Conservation (phyloP, 2,888 invertebrate species). For the Tetheella fluctuosa region DNA sequence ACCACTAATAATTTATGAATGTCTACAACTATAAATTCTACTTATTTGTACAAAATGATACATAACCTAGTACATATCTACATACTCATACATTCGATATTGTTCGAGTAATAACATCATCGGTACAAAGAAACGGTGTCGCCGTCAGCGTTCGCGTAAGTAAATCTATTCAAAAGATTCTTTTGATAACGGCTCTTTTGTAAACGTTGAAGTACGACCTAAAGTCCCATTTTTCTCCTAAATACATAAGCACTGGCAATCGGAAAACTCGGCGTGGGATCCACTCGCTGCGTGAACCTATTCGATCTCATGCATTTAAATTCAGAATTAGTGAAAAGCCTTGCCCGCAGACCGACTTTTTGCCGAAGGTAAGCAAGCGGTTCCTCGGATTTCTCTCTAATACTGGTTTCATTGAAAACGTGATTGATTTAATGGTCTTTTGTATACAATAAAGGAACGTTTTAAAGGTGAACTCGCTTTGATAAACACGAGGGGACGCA, state of each 20-base stretch:
- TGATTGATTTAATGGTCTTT: conserved; percentile 73
- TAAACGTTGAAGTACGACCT: conserved; percentile 59
- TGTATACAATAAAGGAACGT: conserved; percentile 44
- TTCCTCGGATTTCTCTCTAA: conserved; percentile 63
- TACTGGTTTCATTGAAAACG: conserved; percentile 71
- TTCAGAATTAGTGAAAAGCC: conserved; percentile 81
- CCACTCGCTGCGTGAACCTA: conserved; percentile 73
- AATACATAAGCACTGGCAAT: conserved; percentile 78
- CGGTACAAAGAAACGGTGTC: conserved; percentile 43
- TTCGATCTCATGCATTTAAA: conserved; percentile 84
- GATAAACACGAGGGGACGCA: conserved; percentile 29
- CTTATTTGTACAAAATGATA: too few species aligned
- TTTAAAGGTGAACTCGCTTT: conserved; percentile 24
- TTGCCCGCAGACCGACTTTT: conserved; percentile 70
- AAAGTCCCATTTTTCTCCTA: conserved; percentile 67
- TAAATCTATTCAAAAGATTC: conserved; percentile 59
- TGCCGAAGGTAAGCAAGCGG: conserved; percentile 67
- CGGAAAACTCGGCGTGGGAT: conserved; percentile 66
- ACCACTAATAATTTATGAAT: conserved; percentile 44
- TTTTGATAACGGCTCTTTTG: conserved; percentile 62
- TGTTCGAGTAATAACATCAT: conserved; percentile 28
- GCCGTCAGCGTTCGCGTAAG: conserved; percentile 37
- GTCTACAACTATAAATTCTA: conserved; percentile 4
- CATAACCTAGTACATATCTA: not conserved
- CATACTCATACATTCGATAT: conserved; percentile 33